Evolutionary conservation across 2,113 vertebrate genomes (phyloP).

Genomic region (Helogale parvula): DNA sequence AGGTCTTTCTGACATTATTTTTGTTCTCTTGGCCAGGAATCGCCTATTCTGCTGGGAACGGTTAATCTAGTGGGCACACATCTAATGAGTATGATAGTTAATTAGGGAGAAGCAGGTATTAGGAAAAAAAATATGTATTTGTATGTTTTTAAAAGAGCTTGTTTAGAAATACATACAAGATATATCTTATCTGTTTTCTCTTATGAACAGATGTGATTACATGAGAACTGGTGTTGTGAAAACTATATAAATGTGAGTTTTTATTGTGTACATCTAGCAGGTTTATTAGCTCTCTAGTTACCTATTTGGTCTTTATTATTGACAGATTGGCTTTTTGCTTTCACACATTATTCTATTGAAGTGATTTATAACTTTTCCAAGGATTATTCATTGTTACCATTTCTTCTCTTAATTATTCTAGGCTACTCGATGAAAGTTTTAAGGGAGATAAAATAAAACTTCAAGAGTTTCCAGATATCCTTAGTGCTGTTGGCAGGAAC

Average conservation of each 20-base stretch:
- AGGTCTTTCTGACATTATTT: not conserved
- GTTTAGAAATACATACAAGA: slow-evolving; percentile 18
- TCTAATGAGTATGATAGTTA: not conserved
- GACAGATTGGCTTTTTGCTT: not conserved
- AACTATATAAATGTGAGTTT: not conserved
- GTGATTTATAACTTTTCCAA: not conserved
- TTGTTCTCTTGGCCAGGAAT: not conserved
- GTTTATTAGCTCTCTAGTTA: not conserved
- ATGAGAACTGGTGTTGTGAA: not conserved
- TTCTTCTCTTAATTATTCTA: slow-evolving; percentile 71
- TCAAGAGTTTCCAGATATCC: slow-evolving; percentile 90
- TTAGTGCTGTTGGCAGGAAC: slow-evolving; percentile 87
- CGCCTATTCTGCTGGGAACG: not conserved
- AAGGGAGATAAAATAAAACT: slow-evolving; percentile 90
- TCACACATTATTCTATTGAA: not conserved
- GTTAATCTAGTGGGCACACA: not conserved
- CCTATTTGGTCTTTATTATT: not conserved
- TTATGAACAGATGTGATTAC: slow-evolving; percentile 33
- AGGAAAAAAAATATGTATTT: not conserved
- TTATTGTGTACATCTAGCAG: not conserved
- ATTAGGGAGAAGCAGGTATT: not conserved
- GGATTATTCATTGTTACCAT: not conserved
- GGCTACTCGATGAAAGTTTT: slow-evolving; percentile 93
- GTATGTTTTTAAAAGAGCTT: slow-evolving; percentile 6
- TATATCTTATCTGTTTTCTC: not conserved